Evolutionary conservation across 2,797 vertebrate species (phyloP).

Genomic region (Cryptoblepharus egeriae): DNA sequence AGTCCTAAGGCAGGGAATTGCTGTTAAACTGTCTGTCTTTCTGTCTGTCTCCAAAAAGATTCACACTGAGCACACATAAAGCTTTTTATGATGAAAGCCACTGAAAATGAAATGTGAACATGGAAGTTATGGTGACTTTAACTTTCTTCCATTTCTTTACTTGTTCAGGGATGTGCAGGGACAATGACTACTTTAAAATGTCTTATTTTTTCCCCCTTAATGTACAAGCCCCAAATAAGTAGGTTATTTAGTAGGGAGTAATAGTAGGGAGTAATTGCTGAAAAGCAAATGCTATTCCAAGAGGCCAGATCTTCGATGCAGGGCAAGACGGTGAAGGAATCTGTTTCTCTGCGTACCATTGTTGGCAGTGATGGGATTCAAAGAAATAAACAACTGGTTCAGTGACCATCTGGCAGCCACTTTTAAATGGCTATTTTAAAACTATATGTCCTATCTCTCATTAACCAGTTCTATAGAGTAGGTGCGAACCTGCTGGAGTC

Average conservation of each 20-base stretch:
- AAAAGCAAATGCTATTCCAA: accelerated
- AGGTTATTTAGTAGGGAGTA: accelerated
- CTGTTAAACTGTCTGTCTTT: too few relatives aligned
- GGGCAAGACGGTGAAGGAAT: too few relatives aligned
- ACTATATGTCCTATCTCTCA: too few relatives aligned
- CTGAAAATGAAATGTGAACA: neutral
- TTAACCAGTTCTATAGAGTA: too few relatives aligned
- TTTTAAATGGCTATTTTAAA: too few relatives aligned
- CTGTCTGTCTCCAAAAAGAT: conserved; percentile 11
- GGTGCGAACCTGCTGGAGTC: too few relatives aligned
- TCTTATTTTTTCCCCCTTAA: accelerated
- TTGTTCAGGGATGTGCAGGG: neutral
- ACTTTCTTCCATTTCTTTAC: conserved; percentile 14
- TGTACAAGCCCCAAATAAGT: neutral
- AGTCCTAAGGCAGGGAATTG: accelerated
- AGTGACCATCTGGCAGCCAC: too few relatives aligned
- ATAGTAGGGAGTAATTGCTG: neutral
- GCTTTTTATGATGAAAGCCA: conserved; percentile 16
- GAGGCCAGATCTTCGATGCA: accelerated
- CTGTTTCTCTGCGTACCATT: too few relatives aligned
- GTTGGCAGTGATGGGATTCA: too few relatives aligned
- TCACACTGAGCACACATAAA: conserved; percentile 6
- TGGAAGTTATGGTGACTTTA: conserved; percentile 34
- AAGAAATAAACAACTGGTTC: too few relatives aligned
- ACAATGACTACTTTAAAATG: accelerated